Conservation (phyloP, 2,113 vertebrate species). For the Pyxicephalus adspersus region DNA sequence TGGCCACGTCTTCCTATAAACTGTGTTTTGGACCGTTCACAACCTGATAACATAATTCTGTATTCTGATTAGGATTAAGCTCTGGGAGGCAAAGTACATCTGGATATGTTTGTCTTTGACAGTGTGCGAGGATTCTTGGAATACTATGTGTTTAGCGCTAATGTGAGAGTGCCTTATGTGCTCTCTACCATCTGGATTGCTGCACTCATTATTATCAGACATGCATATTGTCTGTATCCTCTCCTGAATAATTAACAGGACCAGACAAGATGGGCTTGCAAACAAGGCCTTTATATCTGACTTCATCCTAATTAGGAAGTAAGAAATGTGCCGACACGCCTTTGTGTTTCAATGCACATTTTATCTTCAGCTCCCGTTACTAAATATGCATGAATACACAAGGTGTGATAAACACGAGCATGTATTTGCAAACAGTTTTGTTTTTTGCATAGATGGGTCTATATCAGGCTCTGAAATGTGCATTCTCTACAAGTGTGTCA, state of each 20-base stretch:
- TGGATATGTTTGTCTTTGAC: constrained; percentile 44
- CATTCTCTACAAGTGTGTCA: neutral
- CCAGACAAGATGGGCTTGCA: constrained; percentile 31
- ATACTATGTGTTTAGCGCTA: constrained; percentile 44
- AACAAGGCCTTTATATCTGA: constrained; percentile 39
- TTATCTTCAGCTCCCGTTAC: constrained; percentile 9
- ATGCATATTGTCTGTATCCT: constrained; percentile 43
- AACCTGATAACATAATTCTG: neutral
- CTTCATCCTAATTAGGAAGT: constrained; percentile 39
- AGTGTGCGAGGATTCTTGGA: constrained; percentile 20
- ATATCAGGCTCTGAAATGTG: neutral
- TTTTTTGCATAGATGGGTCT: neutral
- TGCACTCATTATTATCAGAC: constrained; percentile 38
- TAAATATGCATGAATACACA: constrained; percentile 16
- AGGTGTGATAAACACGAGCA: constrained; percentile 34
- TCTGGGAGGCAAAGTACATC: constrained; percentile 29
- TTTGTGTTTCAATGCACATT: constrained; percentile 13
- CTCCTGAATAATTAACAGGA: constrained; percentile 54
- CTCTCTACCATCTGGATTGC: constrained; percentile 47
- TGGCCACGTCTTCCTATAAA: too few relatives aligned
- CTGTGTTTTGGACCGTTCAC: neutral
- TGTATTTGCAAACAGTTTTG: constrained; percentile 37
- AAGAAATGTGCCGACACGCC: constrained; percentile 37
- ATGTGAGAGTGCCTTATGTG: constrained; percentile 13
- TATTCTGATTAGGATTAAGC: constrained; percentile 5